Evolutionary conservation across 2,888 invertebrate species (phyloP), one percentile per base, ranked within the genome.

Genomic region (Microctonus aethiopoides): DNA sequence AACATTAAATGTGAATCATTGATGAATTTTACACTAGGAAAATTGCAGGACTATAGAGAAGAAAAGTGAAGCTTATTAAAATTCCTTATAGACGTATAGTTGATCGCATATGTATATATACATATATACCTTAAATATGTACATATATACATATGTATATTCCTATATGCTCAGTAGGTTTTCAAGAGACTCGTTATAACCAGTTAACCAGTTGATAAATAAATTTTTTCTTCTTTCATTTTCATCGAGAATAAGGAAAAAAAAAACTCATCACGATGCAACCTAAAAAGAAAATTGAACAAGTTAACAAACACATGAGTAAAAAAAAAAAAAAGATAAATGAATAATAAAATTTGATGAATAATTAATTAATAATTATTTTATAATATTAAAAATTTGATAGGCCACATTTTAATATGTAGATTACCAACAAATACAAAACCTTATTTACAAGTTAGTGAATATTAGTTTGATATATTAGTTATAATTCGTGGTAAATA

Each of bases 41-140:
- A 56, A 36, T 36, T 26, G 46, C 54, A 54, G 56, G 29, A 54
- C 16, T 34, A 56, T 65, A 65, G 54, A 56, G 13, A 24, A 11
- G 16, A n/a, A 56, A 39, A n/a, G 36, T 29, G 36, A 51, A 65
- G 56, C 56, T 65, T 65, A 54, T 65, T 56, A 10, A 56, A 39
- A 34, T 56, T 56, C 39, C 56, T 56, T n/a, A 56, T 65, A 65
- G 65, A 65, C 39, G 24, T n/a, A 56, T 65, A 65, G 65, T 56
- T 26, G 16, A 36, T 24, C 65, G 11, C 11, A 36, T 46, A 36
- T 13, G 11, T 34, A 24, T 20, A 39, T 62, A 26, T 5, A 29
- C 3, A 29, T 29, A 29, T n/a, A n/a, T n/a, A n/a, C n/a, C n/a
- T n/a, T n/a, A n/a, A n/a, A n/a, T n/a, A 29, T 29, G 29, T 29